phyloP scores from a whole-genome alignment of 2,113 vertebrate species.

The Mormyrus lacerda region DNA sequence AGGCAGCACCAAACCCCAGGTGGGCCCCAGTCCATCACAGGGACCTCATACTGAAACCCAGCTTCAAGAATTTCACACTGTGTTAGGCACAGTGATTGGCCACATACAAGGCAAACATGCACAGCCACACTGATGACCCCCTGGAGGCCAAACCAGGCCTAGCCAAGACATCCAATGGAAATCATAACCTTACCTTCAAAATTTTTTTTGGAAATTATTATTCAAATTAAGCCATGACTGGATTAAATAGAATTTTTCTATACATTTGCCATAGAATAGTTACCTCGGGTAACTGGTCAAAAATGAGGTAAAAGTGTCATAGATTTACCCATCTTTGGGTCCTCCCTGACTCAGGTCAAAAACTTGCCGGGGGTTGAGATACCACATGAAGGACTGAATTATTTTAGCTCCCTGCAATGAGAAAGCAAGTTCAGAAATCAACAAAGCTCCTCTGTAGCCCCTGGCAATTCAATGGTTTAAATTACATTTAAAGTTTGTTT shows the following conservation, averaged over 20 bases:
- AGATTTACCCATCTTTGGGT: conserved; percentile 82
- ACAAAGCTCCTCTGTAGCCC: background rate
- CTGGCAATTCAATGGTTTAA: background rate
- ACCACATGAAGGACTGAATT: conserved; percentile 95
- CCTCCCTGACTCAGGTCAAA: conserved; percentile 89
- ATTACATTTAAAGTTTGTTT: background rate
- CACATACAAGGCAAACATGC: background rate
- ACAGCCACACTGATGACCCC: background rate
- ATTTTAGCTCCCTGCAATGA: conserved; percentile 79
- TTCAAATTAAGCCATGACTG: background rate
- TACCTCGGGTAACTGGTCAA: background rate
- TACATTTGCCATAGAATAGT: background rate
- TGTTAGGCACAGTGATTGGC: background rate
- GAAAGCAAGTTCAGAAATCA: background rate
- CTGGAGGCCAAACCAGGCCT: background rate
- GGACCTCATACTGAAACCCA: background rate
- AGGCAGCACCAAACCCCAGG: background rate
- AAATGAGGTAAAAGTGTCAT: background rate
- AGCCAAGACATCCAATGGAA: background rate
- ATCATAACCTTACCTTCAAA: background rate
- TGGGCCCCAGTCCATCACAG: background rate
- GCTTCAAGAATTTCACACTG: background rate
- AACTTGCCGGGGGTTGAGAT: conserved; percentile 92
- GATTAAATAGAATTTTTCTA: background rate
- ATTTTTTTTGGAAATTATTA: background rate